Base-by-base conservation (phyloP, 2,888 invertebrate genomes). In the Hybos culiciformis region DNA sequence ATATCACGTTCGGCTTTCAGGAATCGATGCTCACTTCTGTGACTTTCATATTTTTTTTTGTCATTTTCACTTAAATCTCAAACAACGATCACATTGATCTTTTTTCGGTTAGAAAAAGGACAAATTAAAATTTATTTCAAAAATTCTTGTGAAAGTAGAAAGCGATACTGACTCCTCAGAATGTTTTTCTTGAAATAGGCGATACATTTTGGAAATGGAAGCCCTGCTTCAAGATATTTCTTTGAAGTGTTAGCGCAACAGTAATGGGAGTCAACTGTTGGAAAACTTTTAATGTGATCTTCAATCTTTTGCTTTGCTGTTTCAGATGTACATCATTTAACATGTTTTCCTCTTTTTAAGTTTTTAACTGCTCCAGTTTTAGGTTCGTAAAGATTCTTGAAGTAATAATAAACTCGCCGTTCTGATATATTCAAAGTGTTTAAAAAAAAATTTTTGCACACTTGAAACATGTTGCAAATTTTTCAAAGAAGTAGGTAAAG, bases 101-200 rank as follows among this genome's bases (percentile, higher is more conserved):
- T 39, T 39, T 39, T 39, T 39, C 3, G 39, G 31, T 18, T 39
- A 31, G n/a, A 18, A 6, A 18, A 34, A 34, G 17, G 19, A 12
- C 9, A 34, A 34, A 34, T 34, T 34, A 34, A 40, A 41, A 24
- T 24, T 41, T 11, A 36, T 36, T 12, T 41, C 36, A 9, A 41
- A 41, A 12, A 36, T 36, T 41, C 26, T 41, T 24, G 34, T 34
- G 15, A 36, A 41, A 5, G 26, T n/a, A 24, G 29, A n/a, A 12
- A 36, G n/a, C 19, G 34, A 31, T 4, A 34, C 23, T 3, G 41
- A 24, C 24, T 41, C 14, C 15, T 31, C 31, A 31, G 31, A 4
- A 15, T 31, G 15, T 15, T 31, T 31, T 14, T 31, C 31, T 31
- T 31, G 31, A 31, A 31, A 31, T 6, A 31, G 15, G 15, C 31